Conservation (phyloP, 30 jellyfish, hydroid and myxozoan genomes). For the Cassiopea xamachana region DNA sequence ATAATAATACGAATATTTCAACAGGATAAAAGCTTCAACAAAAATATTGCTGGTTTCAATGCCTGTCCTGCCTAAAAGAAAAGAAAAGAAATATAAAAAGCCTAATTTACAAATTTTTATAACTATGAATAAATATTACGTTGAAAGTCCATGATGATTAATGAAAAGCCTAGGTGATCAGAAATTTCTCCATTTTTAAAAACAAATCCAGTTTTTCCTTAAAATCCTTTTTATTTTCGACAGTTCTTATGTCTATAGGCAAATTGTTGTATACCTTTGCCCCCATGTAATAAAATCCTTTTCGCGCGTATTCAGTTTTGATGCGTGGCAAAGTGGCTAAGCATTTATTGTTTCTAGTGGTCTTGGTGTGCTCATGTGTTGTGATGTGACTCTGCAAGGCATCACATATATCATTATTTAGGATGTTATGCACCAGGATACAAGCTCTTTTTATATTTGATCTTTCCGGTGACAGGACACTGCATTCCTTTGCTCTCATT, state of each 20-base stretch:
- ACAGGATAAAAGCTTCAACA: slow-evolving; percentile 55
- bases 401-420: slow-evolving; percentile 11
- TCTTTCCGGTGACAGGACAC: slow-evolving; percentile 44
- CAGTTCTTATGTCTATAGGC: slow-evolving; percentile 34
- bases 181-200: slow-evolving; percentile 6
- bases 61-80: slow-evolving; percentile 27
- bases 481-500: slow-evolving; percentile 44
- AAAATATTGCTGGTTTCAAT: slow-evolving; percentile 15
- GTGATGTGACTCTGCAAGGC: slow-evolving; percentile 65
- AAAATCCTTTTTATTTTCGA: slow-evolving; percentile 40
- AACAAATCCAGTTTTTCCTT: slow-evolving; percentile 32
- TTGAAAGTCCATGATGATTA: slow-evolving; percentile 28
- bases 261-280: slow-evolving; percentile 44
- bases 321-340: slow-evolving; percentile 59
- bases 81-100: slow-evolving; percentile 22
- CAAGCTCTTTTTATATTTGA: slow-evolving; percentile 44
- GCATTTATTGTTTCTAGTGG: slow-evolving; percentile 57
- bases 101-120: background rate
- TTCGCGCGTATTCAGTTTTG: background rate
- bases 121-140: background rate
- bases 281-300: slow-evolving; percentile 17
- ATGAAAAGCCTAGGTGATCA: background rate
- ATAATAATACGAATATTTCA: slow-evolving; percentile 20
- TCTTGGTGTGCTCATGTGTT: slow-evolving; percentile 39
- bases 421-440: slow-evolving; percentile 43